phyloP scores from a whole-genome alignment of 2,888 invertebrate genomes.

The Acanthosepion pharaonis region DNA sequence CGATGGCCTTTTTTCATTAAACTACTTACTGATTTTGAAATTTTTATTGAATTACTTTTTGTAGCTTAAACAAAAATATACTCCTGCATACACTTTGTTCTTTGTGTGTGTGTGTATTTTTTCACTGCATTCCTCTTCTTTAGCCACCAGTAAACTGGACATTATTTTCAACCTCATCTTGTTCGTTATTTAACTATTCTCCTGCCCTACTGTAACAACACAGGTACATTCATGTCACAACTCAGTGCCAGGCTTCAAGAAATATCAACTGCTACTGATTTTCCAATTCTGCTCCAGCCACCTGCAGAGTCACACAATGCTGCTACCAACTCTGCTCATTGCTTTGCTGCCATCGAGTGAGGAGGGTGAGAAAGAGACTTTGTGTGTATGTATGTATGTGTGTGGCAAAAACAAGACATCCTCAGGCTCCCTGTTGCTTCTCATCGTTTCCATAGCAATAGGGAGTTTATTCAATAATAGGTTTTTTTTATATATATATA shows the following conservation, averaged over 20 bases:
- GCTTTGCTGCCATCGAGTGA: background rate
- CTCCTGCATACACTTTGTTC: background rate
- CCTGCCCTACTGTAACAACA: background rate
- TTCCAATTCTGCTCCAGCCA: conserved; percentile 10
- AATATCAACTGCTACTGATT: conserved; percentile 33
- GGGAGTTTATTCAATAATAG: background rate
- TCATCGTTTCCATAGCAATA: conserved; percentile 38
- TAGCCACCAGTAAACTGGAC: background rate
- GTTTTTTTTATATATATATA: background rate
- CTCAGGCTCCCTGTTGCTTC: background rate
- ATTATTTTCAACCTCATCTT: background rate
- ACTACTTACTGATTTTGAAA: background rate
- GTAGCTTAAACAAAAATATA: too few relatives aligned
- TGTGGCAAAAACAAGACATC: background rate
- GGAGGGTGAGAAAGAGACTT: background rate
- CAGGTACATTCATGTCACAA: conserved; percentile 33
- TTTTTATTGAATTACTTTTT: too few relatives aligned
- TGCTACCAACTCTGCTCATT: conserved; percentile 15
- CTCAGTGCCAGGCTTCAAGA: conserved; percentile 9
- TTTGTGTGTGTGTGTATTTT: background rate
- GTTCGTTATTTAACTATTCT: background rate
- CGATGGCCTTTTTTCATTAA: background rate
- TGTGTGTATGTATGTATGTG: background rate
- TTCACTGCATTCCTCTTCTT: background rate
- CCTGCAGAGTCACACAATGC: conserved; percentile 10